phyloP scores from a whole-genome alignment of 2,888 invertebrate species.

The Hypselothyrea guttata region DNA sequence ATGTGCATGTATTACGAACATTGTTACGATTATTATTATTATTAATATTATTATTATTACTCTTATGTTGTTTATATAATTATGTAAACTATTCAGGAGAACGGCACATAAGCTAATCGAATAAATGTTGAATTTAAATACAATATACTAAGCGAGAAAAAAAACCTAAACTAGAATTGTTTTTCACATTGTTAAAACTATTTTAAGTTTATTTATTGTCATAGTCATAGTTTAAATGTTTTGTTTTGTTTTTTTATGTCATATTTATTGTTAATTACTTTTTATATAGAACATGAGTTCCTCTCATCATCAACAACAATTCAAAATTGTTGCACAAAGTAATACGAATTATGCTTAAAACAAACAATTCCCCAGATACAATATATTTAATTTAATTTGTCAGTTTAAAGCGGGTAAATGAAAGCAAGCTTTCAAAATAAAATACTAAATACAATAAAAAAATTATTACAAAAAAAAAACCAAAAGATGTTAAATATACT shows the following conservation, averaged over 20 bases:
- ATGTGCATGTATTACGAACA: slow-evolving; percentile 59
- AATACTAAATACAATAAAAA: slow-evolving; percentile 12
- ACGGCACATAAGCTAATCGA: slow-evolving; percentile 64
- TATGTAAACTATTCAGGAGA: slow-evolving; percentile 10
- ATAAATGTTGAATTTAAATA: slow-evolving; percentile 72
- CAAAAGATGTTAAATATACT: slow-evolving; percentile 46
- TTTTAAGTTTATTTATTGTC: slow-evolving; percentile 71
- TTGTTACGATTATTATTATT: slow-evolving; percentile 36
- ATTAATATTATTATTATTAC: slow-evolving; percentile 23
- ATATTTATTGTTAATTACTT: slow-evolving; percentile 60
- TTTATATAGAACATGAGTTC: slow-evolving; percentile 64
- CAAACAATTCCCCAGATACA: slow-evolving; percentile 8
- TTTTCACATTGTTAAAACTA: slow-evolving; percentile 53
- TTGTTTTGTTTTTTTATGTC: slow-evolving; percentile 40
- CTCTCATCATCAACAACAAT: slow-evolving; percentile 56
- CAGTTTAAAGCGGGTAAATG: slow-evolving; percentile 48
- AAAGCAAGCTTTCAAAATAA: slow-evolving; percentile 42
- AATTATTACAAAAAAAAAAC: slow-evolving; percentile 13
- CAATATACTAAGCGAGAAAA: slow-evolving; percentile 20
- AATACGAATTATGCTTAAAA: slow-evolving; percentile 12
- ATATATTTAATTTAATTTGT: slow-evolving; percentile 29
- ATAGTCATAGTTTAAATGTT: slow-evolving; percentile 35
- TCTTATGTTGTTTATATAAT: slow-evolving; percentile 6
- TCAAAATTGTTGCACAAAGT: slow-evolving; percentile 37
- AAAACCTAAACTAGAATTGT: slow-evolving; percentile 37